phyloP scores from a whole-genome alignment of 2,888 invertebrate species.

The Tortricodes alternella region DNA sequence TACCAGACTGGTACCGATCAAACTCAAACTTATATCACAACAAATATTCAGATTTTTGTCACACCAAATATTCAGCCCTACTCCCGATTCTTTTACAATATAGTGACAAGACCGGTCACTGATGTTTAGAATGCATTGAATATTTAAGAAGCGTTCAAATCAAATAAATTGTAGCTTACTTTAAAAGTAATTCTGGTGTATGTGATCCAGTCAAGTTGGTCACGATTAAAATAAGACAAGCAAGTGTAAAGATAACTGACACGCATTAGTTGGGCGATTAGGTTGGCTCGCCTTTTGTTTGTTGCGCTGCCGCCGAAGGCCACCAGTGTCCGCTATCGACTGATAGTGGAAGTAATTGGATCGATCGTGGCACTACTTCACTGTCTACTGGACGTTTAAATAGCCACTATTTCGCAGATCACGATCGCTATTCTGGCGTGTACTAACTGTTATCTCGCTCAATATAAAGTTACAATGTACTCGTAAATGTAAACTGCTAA shows the following conservation, averaged over 20 bases:
- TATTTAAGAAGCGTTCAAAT: too few species aligned
- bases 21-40: too few species aligned
- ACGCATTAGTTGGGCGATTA: constrained; percentile 23
- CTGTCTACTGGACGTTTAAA: constrained; percentile 39
- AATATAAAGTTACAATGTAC: constrained; percentile 18
- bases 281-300: constrained; percentile 33
- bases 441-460: constrained; percentile 37
- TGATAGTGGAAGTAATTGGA: constrained; percentile 60
- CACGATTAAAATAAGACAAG: constrained; percentile 30
- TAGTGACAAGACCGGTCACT: too few species aligned
- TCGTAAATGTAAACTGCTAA: constrained; percentile 38
- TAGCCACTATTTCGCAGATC: constrained; percentile 44
- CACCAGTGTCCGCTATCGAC: constrained; percentile 46
- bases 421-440: constrained; percentile 42
- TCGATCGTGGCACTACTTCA: constrained; percentile 46
- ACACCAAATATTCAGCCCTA: too few species aligned
- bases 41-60: too few species aligned
- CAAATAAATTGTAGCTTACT: background rate
- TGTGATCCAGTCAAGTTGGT: constrained; percentile 5
- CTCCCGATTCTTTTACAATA: too few species aligned
- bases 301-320: constrained; percentile 42
- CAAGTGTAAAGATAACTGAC: constrained; percentile 29
- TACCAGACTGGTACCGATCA: too few species aligned
- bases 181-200: constrained; percentile 1
- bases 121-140: too few species aligned